Conservation (phyloP, 2,888 invertebrate species). For the Oscheius sp. region DNA sequence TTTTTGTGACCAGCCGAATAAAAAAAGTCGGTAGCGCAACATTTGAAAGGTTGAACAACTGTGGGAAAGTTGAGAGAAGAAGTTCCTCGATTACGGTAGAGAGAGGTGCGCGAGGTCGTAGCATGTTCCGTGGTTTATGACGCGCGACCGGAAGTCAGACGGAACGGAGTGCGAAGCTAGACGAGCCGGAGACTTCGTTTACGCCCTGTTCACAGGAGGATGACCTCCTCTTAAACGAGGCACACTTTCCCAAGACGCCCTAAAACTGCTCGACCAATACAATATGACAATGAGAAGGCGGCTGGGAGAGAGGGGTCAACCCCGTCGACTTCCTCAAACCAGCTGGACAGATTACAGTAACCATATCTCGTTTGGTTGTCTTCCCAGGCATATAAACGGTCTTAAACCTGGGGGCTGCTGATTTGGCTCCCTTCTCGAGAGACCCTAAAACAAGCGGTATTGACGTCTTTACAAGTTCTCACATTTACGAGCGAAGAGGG, state of each 20-base stretch:
- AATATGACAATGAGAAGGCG: conserved; percentile 30
- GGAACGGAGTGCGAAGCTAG: conserved; percentile 34
- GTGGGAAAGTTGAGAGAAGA: neutral
- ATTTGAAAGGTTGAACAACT: conserved; percentile 6
- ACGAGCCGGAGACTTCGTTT: conserved; percentile 14
- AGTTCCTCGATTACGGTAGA: conserved; percentile 21
- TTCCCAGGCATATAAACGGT: no score
- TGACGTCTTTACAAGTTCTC: conserved; percentile 14
- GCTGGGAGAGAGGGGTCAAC: conserved; percentile 1
- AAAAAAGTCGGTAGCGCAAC: conserved; percentile 20
- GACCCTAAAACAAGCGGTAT: neutral
- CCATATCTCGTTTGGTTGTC: no score
- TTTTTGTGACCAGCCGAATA: conserved; percentile 1
- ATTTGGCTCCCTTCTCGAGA: neutral
- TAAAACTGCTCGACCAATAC: conserved; percentile 24
- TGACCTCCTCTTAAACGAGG: neutral
- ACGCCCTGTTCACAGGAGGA: no score
- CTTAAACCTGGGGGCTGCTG: no score
- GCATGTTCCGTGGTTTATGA: conserved; percentile 36
- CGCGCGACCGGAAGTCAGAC: conserved; percentile 41
- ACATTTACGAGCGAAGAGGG: conserved; percentile 6
- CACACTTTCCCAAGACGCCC: conserved; percentile 25
- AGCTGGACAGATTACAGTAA: no score
- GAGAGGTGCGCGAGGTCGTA: conserved; percentile 33
- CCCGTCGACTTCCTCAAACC: neutral